These are phyloP conservation scores for Gopherus flavomarginatus DNA, from an alignment of 2,113 vertebrate species.

Conservation along the genomic window DNA sequence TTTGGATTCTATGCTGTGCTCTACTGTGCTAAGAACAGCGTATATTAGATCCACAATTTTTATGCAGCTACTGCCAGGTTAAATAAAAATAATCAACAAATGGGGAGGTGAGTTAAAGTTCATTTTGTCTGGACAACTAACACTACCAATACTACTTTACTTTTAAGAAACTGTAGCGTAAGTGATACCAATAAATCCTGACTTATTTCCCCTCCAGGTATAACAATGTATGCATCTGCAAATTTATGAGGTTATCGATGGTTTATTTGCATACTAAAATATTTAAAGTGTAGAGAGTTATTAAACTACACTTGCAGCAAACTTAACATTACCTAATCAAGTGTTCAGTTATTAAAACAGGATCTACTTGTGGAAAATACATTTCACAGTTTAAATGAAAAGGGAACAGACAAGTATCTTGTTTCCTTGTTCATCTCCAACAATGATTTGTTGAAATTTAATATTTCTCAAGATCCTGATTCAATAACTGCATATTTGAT, in stretches of 20 bases:
- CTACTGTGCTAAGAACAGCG: background rate
- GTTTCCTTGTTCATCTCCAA: background rate
- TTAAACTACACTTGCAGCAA: slow-evolving; percentile 19
- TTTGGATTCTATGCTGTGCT: slow-evolving; percentile 43
- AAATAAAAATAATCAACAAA: slow-evolving; percentile 53
- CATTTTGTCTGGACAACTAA: background rate
- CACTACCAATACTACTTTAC: background rate
- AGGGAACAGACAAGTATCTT: background rate
- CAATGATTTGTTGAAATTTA: background rate
- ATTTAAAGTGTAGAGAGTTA: background rate
- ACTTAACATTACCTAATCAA: slow-evolving; percentile 2
- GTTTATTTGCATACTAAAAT: slow-evolving; percentile 38
- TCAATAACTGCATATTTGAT: accelerated
- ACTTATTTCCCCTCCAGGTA: slow-evolving; percentile 2
- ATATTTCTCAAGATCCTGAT: background rate
- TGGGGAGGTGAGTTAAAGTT: background rate
- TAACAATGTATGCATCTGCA: background rate
- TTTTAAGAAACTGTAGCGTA: background rate
- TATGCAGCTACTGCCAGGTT: slow-evolving; percentile 12
- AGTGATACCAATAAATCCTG: background rate
- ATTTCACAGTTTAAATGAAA: background rate
- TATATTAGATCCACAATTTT: slow-evolving; percentile 50
- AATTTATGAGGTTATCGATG: background rate
- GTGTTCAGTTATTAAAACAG: background rate
- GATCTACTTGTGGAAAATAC: background rate